Evolutionary conservation across 2,888 invertebrate genomes (phyloP), one percentile per base, ranked within the genome.

Genomic region (Troilus luridus): DNA sequence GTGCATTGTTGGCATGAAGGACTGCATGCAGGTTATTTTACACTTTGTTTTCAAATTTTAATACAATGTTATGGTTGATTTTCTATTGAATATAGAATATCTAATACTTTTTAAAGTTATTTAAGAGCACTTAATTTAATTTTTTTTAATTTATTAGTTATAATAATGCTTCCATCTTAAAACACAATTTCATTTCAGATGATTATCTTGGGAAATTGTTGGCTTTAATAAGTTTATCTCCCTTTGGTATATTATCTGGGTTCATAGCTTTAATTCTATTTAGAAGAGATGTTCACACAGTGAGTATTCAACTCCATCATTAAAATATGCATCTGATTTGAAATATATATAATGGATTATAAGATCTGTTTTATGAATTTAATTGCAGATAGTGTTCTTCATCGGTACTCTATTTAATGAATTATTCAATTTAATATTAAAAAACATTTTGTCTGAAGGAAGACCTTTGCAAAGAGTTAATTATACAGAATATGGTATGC

Each of bases 271-370:
- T 98, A 92, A 97, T 98, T 93, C 94, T 98, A 93, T 98, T 98
- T 94, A 95, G 98, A 94, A 95, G 98, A 94, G 98, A 98, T 95
- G 95, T 98, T 93, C 98, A 98, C 94, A 98, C 98, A 92, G 98
- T 98, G 95, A 96, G 96, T 94, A 54, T 21, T 54, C 14, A 41
- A 54, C 21, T 81, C 11, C 24, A 24, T 64, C n/a, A n/a, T 64
- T 8, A 0, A 21, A 21, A 64, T 64, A 19, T 62, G 19, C 21
- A 62, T 21, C 21, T 62, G 21, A 81, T 59, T 88, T 24, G n/a
- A 8, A 6, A 19, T 62, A 21, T 56, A 9, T 88, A 1, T 11
- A 27, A 24, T 60, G 10, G 0, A 41, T 17, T n/a, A 12, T n/a
- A 59, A 60, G 17, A 0, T 59, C 59, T 88, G 60, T n/a, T 90